A percentile compares a stretch with the other conserved stretches of the same genome.
These are phyloP conservation scores for Sisyra terminalis DNA, from an alignment of 2,888 invertebrate genomes.

Conservation along the genomic window DNA sequence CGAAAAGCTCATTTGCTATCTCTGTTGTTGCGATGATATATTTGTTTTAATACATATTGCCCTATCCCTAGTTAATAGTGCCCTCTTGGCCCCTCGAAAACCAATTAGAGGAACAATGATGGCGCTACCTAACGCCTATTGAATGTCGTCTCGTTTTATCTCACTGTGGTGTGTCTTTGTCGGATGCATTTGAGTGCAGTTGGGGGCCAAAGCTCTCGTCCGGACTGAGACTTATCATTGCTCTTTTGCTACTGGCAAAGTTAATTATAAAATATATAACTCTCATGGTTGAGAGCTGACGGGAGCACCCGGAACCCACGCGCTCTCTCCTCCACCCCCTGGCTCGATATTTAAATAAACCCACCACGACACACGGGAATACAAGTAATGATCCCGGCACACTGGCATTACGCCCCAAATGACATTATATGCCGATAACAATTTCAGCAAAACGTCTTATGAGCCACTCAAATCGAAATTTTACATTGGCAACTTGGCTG, in stretches of 20 bases:
- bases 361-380: too few species aligned
- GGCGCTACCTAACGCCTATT: conserved; percentile 10
- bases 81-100: conserved; percentile 14
- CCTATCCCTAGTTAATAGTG: conserved; percentile 12
- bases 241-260: conserved; percentile 6
- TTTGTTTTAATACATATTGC: conserved; percentile 8
- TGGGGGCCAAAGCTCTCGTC: neutral
- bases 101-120: conserved; percentile 14
- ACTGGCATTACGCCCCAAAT: too few species aligned
- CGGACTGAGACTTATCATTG: conserved; percentile 1
- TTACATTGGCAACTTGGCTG: too few species aligned
- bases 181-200: too few species aligned
- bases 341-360: too few species aligned
- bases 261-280: conserved; percentile 6
- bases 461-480: too few species aligned
- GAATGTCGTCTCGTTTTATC: conserved; percentile 10
- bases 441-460: too few species aligned
- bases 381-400: too few species aligned
- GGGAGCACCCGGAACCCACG: neutral
- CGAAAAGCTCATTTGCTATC: too few species aligned
- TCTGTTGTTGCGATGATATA: neutral
- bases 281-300: neutral
- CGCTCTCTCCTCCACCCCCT: too few species aligned
- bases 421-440: too few species aligned
- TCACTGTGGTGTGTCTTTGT: too few species aligned